Base-by-base conservation (phyloP, 92 coral and sea anemone species). In the Bergia puertoricense region DNA sequence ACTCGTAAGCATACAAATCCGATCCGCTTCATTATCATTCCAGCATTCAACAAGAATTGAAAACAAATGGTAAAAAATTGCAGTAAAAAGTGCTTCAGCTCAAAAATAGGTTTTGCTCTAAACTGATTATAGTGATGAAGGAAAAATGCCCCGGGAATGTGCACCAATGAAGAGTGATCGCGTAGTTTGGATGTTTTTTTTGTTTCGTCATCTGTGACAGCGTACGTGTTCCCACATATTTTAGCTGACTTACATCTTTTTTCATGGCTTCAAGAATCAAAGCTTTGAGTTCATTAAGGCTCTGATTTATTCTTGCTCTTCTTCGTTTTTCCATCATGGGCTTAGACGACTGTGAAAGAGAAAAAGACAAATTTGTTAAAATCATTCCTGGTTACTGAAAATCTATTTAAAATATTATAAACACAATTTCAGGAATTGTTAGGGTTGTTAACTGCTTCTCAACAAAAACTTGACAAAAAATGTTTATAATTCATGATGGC, bases 261-360 rank as follows among this genome's bases (percentile, higher is more conserved):
- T 94, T 94, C 89, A 93, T 93, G 76, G 98, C 98, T 79, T 93
- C 98, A 44, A 93, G 89, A 81, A 94, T 93, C 76, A 94, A 92
- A 85, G 89, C 85, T 91, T 94, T 94, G 43, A 94, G 94, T 80
- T 94, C 98, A 79, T 91, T 91, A 8, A 94, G 94, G 74, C 98
- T 94, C 56, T 93, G 94, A 76, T 94, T 94, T 30, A 94, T 94
- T 76, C 98, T 79, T 72, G 98, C 98, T 42, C 98, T 69, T 79
- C 98, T 85, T 78, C 98, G 77, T 74, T 94, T 94, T 46, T 94
- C 98, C 98, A 94, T 94, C 73, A 94, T 79, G 4, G 98, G 98
- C 76, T 94, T 94, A 14, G 98, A 92, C 23, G 96, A 94, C 94
- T 93, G 74, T 6, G 81, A 93, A 72, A 6, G 42, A 65, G 38